Conservation (phyloP, 2,888 invertebrate genomes). For the Andrena bicolor region DNA sequence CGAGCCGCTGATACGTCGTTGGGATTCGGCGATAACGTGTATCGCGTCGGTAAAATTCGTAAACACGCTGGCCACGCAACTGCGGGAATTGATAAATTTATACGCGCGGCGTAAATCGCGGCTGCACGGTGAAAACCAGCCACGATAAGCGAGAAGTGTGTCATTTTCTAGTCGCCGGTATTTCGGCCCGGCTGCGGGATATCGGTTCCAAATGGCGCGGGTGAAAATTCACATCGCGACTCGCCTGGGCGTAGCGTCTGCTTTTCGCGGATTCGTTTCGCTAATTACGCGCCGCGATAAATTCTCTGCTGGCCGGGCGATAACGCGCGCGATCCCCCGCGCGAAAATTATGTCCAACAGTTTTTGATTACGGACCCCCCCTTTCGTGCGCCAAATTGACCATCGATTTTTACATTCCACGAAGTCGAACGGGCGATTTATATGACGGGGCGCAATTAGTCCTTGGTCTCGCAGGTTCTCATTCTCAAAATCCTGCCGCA, state of each 20-base stretch:
- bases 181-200: constrained; percentile 9
- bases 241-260: neutral
- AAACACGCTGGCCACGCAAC: neutral
- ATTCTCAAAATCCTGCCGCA: neutral
- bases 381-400: neutral
- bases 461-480: neutral
- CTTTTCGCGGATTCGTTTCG: constrained; percentile 23
- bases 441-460: neutral
- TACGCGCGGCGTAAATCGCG: constrained; percentile 17
- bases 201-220: constrained; percentile 18
- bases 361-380: constrained; percentile 13
- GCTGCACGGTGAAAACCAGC: neutral
- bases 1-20: neutral
- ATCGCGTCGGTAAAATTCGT: constrained; percentile 6
- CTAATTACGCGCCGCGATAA: constrained; percentile 51
- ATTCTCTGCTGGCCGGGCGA: constrained; percentile 12
- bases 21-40: neutral
- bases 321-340: neutral
- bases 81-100: constrained; percentile 37
- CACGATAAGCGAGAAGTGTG: constrained; percentile 39
- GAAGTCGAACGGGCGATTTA: neutral
- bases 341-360: constrained; percentile 16
- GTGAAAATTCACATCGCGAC: constrained; percentile 8
- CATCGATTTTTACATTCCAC: neutral
- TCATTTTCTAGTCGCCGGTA: constrained; percentile 32